These are phyloP conservation scores for Mastigias papua DNA, from an alignment of 30 jellyfish, hydroid and myxozoan genomes.

Conservation along the genomic window DNA sequence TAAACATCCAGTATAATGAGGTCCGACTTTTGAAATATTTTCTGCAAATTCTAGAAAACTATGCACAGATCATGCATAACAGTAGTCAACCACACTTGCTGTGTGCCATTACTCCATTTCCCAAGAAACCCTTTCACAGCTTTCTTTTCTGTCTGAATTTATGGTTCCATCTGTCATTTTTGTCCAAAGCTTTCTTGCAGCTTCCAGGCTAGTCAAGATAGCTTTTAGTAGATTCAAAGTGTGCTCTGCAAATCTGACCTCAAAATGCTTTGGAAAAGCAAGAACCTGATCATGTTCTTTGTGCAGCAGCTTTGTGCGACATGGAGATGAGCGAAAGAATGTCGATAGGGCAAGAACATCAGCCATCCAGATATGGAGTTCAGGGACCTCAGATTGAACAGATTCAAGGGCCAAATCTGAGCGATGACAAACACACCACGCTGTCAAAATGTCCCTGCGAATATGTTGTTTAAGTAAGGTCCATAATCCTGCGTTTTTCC, in stretches of 20 bases:
- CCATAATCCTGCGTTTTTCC: constrained; percentile 48
- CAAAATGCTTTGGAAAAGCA: constrained; percentile 33
- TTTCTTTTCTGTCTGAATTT: constrained; percentile 16
- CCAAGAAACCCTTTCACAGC: constrained; percentile 1
- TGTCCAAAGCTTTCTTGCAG: constrained; percentile 41
- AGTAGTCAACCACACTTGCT: constrained; percentile 41
- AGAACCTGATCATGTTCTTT: constrained; percentile 20
- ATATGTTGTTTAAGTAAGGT: constrained; percentile 29
- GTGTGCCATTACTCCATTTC: constrained; percentile 16
- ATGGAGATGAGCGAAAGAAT: constrained; percentile 56
- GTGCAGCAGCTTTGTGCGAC: constrained; percentile 40
- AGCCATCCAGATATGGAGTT: constrained; percentile 40
- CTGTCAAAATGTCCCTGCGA: constrained; percentile 54
- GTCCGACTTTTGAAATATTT: constrained; percentile 12
- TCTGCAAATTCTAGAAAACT: constrained; percentile 31
- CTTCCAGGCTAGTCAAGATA: constrained; percentile 42
- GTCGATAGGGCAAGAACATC: constrained; percentile 28
- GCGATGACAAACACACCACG: constrained; percentile 55
- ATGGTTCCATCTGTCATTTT: constrained; percentile 10
- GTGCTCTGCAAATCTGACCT: constrained; percentile 55
- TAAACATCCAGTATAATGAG: constrained; percentile 35
- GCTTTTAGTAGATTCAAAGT: constrained; percentile 45
- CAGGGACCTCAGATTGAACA: constrained; percentile 53
- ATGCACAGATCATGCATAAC: constrained; percentile 41
- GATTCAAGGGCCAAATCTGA: constrained; percentile 70